Percentiles rank a stretch among this genome's conserved stretches.
These are phyloP conservation scores for Agrotis exclamationis DNA, from an alignment of 2,888 invertebrate species.

Conservation along the genomic window DNA sequence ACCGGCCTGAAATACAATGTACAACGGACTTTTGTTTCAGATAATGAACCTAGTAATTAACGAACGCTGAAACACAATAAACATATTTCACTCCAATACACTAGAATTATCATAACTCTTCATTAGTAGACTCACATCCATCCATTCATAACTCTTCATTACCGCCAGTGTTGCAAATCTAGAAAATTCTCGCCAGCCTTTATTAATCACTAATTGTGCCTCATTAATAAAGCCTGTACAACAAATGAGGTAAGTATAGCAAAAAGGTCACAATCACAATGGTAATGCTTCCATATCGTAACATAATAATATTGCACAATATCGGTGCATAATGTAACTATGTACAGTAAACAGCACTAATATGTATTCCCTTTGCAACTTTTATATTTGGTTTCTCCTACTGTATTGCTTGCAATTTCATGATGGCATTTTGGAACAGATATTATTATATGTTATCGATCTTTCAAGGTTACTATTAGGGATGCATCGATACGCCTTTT, in stretches of 20 bases:
- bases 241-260: conserved; percentile 28
- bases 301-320: conserved; percentile 52
- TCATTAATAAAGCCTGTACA: conserved; percentile 31
- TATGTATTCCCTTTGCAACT: background rate
- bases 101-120: conserved; percentile 34
- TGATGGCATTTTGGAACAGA: background rate
- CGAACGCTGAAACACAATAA: background rate
- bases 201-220: conserved; percentile 22
- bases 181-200: conserved; percentile 16
- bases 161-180: conserved; percentile 18
- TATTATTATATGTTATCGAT: background rate
- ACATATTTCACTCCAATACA: conserved; percentile 25
- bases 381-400: background rate
- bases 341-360: background rate
- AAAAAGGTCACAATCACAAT: conserved; percentile 55
- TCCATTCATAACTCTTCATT: conserved; percentile 23
- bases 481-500: too few relatives aligned
- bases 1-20: conserved; percentile 6
- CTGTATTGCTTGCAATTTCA: background rate
- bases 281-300: conserved; percentile 39
- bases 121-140: conserved; percentile 23
- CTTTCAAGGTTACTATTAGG: background rate
- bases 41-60: conserved; percentile 18
- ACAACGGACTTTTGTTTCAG: conserved; percentile 11
- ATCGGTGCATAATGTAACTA: conserved; percentile 31